These are phyloP conservation scores for Polyergus mexicanus DNA, from an alignment of 1,140 invertebrate species.

Conservation along the genomic window DNA sequence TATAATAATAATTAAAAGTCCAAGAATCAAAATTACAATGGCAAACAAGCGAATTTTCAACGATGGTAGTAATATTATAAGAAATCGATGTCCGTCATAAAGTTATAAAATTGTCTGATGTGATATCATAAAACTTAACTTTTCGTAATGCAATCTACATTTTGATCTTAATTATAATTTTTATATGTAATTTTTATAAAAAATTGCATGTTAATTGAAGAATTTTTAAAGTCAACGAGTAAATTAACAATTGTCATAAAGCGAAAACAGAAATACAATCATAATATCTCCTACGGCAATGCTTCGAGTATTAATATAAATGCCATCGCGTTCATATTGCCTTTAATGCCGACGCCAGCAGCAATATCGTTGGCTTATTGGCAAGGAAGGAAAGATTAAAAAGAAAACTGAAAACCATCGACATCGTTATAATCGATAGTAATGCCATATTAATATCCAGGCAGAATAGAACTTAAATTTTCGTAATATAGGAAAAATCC, in stretches of 20 bases:
- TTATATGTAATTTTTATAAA: background rate
- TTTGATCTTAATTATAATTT: background rate
- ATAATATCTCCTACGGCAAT: background rate
- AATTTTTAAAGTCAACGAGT: background rate
- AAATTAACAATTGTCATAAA: background rate
- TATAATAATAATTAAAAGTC: conserved; percentile 12
- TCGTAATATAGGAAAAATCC: background rate
- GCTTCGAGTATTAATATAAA: conserved; percentile 12
- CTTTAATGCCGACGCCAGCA: background rate
- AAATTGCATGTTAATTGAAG: background rate
- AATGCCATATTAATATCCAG: conserved; percentile 24
- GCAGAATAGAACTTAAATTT: background rate
- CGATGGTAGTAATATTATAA: background rate
- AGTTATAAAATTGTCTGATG: background rate
- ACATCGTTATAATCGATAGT: conserved; percentile 10
- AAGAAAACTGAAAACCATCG: background rate
- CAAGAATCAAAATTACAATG: background rate
- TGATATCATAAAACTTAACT: background rate
- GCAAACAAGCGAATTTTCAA: background rate
- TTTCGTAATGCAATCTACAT: background rate
- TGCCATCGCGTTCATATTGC: background rate
- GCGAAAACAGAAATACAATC: background rate
- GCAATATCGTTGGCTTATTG: background rate
- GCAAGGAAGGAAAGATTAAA: conserved; percentile 23
- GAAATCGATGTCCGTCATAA: background rate